Percentiles rank a stretch among this genome's conserved stretches.
These are phyloP conservation scores for Lathronympha strigana DNA, from an alignment of 2,888 invertebrate genomes.

Conservation along the genomic window DNA sequence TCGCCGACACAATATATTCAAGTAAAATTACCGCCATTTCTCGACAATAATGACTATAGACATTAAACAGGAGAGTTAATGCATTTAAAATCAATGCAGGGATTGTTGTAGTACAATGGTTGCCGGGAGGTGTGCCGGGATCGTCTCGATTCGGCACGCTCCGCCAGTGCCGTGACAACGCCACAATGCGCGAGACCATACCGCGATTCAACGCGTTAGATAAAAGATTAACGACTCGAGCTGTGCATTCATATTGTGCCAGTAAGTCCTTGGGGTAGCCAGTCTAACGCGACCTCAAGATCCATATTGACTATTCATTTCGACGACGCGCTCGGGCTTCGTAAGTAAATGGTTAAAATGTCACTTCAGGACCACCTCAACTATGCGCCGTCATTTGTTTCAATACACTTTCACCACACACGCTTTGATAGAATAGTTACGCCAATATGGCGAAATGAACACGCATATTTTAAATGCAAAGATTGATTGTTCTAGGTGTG, in stretches of 20 bases:
- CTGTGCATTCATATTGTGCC: background rate
- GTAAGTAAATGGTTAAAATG: background rate
- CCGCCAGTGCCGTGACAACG: constrained; percentile 59
- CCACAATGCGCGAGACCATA: constrained; percentile 53
- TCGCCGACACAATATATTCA: constrained; percentile 37
- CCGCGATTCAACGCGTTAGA: constrained; percentile 53
- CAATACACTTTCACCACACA: constrained; percentile 50
- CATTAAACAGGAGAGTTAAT: constrained; percentile 65
- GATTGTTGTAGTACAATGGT: constrained; percentile 52
- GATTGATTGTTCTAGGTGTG: constrained; percentile 31
- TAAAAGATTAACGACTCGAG: constrained; percentile 66
- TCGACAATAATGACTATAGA: constrained; percentile 54
- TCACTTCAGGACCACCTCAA: constrained; percentile 62
- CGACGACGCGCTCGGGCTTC: background rate
- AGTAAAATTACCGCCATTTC: constrained; percentile 27
- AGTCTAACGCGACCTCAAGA: background rate
- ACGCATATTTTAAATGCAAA: constrained; percentile 29
- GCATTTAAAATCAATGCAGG: constrained; percentile 55
- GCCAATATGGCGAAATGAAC: constrained; percentile 28
- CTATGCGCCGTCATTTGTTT: constrained; percentile 58
- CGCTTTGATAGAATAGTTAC: constrained; percentile 29
- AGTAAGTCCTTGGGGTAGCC: background rate
- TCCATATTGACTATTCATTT: background rate
- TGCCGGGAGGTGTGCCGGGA: constrained; percentile 57
- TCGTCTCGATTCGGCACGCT: constrained; percentile 58